Evolutionary conservation across 2,888 invertebrate species (phyloP), one percentile per base, ranked within the genome.

Genomic region (Diarsia mendica): DNA sequence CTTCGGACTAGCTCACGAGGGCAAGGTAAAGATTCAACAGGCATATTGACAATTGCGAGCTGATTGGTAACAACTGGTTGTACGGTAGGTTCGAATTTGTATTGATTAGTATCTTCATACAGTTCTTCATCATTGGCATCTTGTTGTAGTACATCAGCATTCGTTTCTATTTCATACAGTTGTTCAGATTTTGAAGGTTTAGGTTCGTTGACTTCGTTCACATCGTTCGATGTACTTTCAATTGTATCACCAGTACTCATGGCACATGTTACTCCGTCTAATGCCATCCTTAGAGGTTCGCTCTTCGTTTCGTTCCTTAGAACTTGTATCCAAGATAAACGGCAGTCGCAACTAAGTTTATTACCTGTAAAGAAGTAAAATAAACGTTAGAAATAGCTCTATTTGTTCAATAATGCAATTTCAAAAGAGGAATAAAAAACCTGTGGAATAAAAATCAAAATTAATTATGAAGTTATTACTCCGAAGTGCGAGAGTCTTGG

Each of bases 261-360:
- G 33, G 92, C 68, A 92, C 98, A 98, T 74, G 97, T 97, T 82
- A 98, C 96, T 85, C 97, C 97, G 88, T 98, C 98, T 49, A 98
- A 95, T 53, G 97, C 97, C 86, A 97, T 96, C 86, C 97, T 97
- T 71, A 98, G 96, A 84, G 97, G 97, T 87, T 97, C 97, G 91
- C 98, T 98, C 91, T 97, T 97, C 69, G 98, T 98, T 91, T 98
- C 98, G 92, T 98, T 97, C 85, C 97, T 97, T 74, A 98, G 95
- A 67, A 97, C 96, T 95, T 98, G 97, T 90, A 98, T 97, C 98
- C 98, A 98, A 70, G 97, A 97, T 69, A 98, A 95, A 66, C 98
- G 98, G 90, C 98, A 98, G 94, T 98, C 98, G 94, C 98, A 98
- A 89, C 96, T 97, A 91, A 98, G 97, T 89, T 97, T 97, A 95